Percentiles rank a stretch among this genome's conserved stretches.
These are phyloP conservation scores for Sitophilus oryzae DNA, from an alignment of 1,140 invertebrate species.

Conservation along the genomic window DNA sequence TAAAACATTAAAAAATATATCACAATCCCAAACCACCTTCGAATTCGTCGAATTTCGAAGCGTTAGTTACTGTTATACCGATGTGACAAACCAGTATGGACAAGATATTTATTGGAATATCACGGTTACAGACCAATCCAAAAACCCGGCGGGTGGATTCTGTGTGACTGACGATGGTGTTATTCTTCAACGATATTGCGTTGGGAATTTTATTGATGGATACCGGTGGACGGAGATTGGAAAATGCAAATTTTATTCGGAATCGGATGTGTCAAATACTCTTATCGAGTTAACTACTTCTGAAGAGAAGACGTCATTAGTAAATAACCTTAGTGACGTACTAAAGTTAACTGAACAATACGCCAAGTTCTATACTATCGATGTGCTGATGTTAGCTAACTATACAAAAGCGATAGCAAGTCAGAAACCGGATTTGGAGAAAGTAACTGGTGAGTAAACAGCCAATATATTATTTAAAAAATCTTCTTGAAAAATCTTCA, in stretches of 20 bases:
- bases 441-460: neutral
- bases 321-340: neutral
- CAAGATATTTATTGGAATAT: slow-evolving; percentile 6
- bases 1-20: slow-evolving; percentile 5
- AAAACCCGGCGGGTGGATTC: slow-evolving; percentile 11
- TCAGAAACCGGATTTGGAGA: neutral
- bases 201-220: slow-evolving; percentile 23
- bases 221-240: slow-evolving; percentile 15
- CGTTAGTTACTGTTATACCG: slow-evolving; percentile 11
- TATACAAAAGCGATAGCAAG: neutral
- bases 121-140: neutral
- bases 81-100: neutral
- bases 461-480: too few relatives aligned
- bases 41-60: slow-evolving; percentile 19
- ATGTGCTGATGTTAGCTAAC: neutral
- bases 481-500: too few relatives aligned
- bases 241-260: slow-evolving; percentile 11
- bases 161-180: slow-evolving; percentile 13
- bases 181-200: slow-evolving; percentile 17
- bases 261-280: neutral
- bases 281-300: neutral
- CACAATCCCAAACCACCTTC: slow-evolving; percentile 8
- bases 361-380: neutral
- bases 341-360: neutral
- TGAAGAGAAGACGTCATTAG: neutral